phyloP scores from a whole-genome alignment of 2,113 vertebrate genomes.

The Odontophorus gujanensis region DNA sequence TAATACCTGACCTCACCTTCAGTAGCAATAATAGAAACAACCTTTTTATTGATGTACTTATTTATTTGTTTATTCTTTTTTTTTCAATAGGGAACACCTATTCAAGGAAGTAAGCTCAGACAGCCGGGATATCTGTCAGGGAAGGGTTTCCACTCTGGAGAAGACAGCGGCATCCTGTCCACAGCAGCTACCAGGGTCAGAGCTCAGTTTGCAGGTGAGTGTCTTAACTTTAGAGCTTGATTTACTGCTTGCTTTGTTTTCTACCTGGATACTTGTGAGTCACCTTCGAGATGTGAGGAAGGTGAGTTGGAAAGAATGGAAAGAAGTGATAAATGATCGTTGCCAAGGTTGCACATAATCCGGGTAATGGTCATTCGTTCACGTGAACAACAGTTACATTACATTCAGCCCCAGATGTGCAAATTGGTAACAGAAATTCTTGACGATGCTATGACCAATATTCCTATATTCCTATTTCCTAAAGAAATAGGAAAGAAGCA shows the following conservation, averaged over 20 bases:
- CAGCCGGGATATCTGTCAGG: constrained; percentile 96
- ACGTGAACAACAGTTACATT: not conserved
- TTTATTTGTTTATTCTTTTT: not conserved
- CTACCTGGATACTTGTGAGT: not conserved
- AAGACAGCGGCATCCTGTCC: constrained; percentile 89
- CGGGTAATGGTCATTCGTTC: not conserved
- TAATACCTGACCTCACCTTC: not conserved
- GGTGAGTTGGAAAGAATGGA: not conserved
- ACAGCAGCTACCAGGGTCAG: constrained; percentile 90
- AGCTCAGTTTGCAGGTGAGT: constrained; percentile 86
- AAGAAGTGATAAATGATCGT: not conserved
- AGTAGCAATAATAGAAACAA: not conserved
- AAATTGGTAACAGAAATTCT: not conserved
- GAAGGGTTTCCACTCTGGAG: constrained; percentile 93
- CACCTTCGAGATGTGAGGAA: accelerated
- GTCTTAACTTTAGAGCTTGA: not conserved
- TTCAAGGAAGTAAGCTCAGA: constrained; percentile 95
- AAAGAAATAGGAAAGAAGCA: not conserved
- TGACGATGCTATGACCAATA: not conserved
- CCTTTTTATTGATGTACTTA: not conserved
- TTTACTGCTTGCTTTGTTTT: not conserved
- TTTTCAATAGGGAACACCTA: constrained; percentile 84
- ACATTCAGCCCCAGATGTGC: not conserved
- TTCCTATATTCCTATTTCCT: not conserved
- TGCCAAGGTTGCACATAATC: not conserved